Evolutionary conservation across 2,888 invertebrate species (phyloP), one percentile per base, ranked within the genome.

Genomic region (Conistra vaccinii): DNA sequence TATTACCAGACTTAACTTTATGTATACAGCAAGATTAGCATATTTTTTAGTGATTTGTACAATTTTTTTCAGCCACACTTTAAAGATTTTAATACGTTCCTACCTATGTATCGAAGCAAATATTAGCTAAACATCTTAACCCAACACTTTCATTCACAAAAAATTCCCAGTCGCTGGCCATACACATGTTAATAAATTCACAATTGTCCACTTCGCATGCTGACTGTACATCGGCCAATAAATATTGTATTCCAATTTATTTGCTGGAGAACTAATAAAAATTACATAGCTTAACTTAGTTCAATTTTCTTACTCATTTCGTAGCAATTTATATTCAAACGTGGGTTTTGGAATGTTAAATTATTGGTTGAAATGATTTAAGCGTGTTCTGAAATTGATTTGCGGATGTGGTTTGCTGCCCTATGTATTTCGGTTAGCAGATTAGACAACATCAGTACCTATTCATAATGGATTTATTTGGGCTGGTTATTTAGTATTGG

Each of bases 181-280:
- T 55, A 81, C 81, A 66, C 60, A 45, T 20, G 63, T 65, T 76
- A 68, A 84, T 87, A 84, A 84, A 87, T 87, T 85, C 51, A 78
- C 76, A 83, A 85, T 83, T 71, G 39, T 29, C 74, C 78, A 79
- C 61, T 81, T 85, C 80, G 51, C 80, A 78, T 80, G 70, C 84
- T 71, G 81, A 76, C 78, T 60, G 69, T 69, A 77, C 61, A 71
- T 68, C 65, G 29, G 10, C 71, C 75, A 79, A 85, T 87, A 88
- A 85, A 87, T 87, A 85, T 85, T 85, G 79, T 73, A 88, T 76
- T 76, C 53, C 74, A 77, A 78, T 88, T 87, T 83, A 87, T 83
- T 83, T 73, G 29, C 72, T 39, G 23, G 29, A 67, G 66, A 68
- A 73, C 67, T 76, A 67, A 84, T 76, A 73, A 82, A 80, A 76